Conservation (phyloP, 2,888 invertebrate species). For the Stomorhina lunata region DNA sequence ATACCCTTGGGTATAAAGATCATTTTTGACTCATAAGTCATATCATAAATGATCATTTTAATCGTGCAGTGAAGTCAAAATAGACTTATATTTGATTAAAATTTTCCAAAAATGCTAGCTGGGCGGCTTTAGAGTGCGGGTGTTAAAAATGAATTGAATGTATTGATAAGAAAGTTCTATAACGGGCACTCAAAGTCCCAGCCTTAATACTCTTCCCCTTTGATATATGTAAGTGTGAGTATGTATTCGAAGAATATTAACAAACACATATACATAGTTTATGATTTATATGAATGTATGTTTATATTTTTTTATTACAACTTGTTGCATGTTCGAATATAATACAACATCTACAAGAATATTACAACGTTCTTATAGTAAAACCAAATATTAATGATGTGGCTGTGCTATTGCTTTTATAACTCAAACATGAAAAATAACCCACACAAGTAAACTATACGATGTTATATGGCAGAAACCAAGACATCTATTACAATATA, state of each 20-base stretch:
- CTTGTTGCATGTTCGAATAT: conserved; percentile 21
- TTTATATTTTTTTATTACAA: conserved; percentile 20
- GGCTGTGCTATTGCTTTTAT: neutral
- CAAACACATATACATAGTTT: neutral
- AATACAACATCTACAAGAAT: neutral
- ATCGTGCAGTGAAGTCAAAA: no score
- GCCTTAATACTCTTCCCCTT: no score
- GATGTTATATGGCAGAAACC: neutral
- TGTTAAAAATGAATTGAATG: no score
- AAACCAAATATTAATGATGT: neutral
- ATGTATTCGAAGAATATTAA: conserved; percentile 21
- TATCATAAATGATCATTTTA: no score
- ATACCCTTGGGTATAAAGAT: no score
- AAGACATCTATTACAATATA: neutral
- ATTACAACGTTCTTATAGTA: neutral
- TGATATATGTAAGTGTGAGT: neutral
- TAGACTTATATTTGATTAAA: no score
- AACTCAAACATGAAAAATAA: neutral
- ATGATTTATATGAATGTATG: neutral
- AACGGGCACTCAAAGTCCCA: no score
- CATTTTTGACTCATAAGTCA: no score
- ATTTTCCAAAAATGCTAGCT: no score
- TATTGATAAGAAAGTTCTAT: no score
- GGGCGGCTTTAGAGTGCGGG: no score
- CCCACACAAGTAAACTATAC: neutral